These are phyloP conservation scores for Oikopleura vanhoeffeni DNA, from an alignment of 23 tunicate genomes.

Conservation along the genomic window DNA sequence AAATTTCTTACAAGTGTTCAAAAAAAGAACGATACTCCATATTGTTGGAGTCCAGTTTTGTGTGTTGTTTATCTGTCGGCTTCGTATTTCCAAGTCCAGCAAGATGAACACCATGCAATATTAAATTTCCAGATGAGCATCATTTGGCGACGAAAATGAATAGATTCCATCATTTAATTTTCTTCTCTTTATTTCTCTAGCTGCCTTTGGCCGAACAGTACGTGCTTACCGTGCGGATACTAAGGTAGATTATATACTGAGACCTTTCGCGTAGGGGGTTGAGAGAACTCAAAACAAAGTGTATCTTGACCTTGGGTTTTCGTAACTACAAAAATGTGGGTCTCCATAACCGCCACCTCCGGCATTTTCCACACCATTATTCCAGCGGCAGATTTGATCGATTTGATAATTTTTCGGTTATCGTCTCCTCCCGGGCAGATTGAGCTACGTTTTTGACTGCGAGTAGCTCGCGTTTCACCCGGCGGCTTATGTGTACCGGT, in stretches of 20 bases:
- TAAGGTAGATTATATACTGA: neutral
- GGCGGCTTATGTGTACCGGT: too few relatives aligned
- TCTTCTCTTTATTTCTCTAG: neutral
- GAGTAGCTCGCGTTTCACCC: too few relatives aligned
- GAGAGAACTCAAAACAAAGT: neutral
- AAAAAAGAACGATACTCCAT: neutral
- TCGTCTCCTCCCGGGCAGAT: neutral
- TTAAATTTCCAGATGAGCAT: conserved; percentile 5
- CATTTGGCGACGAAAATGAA: neutral
- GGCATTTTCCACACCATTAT: neutral
- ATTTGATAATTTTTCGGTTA: neutral
- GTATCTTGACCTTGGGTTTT: neutral
- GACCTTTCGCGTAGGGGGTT: neutral
- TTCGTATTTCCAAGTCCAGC: conserved; percentile 1
- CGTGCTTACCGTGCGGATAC: neutral
- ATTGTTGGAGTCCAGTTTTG: neutral
- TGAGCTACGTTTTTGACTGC: neutral
- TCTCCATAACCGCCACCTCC: neutral
- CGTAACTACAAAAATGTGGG: neutral
- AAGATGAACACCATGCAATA: conserved; percentile 6
- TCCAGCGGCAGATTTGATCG: neutral
- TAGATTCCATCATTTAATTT: neutral
- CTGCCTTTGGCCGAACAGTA: neutral
- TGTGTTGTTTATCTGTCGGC: neutral
- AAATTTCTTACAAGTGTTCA: neutral